A percentile compares a stretch with the other conserved stretches of the same genome.
Conservation (phyloP, 2,888 invertebrate genomes). For the Meteorus cinctellus region DNA sequence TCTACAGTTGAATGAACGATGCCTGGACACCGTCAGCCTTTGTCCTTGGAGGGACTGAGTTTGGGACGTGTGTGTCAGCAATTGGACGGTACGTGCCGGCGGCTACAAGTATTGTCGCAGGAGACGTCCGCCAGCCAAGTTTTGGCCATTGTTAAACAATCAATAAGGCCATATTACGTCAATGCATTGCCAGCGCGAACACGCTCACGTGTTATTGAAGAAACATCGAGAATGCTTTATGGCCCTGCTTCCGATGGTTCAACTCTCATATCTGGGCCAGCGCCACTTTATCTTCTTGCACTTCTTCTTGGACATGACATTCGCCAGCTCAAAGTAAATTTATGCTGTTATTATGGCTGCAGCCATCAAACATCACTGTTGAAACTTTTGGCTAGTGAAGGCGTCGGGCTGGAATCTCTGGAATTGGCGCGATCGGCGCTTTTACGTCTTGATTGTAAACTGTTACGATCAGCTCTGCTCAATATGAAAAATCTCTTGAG, state of each 20-base stretch:
- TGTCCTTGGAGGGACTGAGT: slow-evolving; percentile 69
- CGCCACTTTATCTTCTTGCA: slow-evolving; percentile 70
- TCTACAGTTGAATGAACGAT: slow-evolving; percentile 65
- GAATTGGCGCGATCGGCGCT: slow-evolving; percentile 71
- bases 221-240: slow-evolving; percentile 68
- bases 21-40: slow-evolving; percentile 71
- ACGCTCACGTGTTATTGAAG: slow-evolving; percentile 69
- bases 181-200: slow-evolving; percentile 69
- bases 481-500: slow-evolving; percentile 68
- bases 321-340: slow-evolving; percentile 68
- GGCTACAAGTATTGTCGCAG: slow-evolving; percentile 71
- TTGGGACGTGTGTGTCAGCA: slow-evolving; percentile 71
- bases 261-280: slow-evolving; percentile 69
- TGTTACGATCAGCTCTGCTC: slow-evolving; percentile 68
- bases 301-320: slow-evolving; percentile 71
- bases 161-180: slow-evolving; percentile 70
- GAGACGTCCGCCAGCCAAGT: slow-evolving; percentile 69
- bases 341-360: slow-evolving; percentile 74
- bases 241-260: slow-evolving; percentile 69
- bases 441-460: slow-evolving; percentile 69
- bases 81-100: slow-evolving; percentile 70
- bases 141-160: slow-evolving; percentile 66
- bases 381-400: slow-evolving; percentile 69
- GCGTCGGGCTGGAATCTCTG: slow-evolving; percentile 68
- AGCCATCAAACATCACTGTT: slow-evolving; percentile 72